phyloP scores from a whole-genome alignment of 2,888 invertebrate genomes.

The Chloroclystis v-ata region DNA sequence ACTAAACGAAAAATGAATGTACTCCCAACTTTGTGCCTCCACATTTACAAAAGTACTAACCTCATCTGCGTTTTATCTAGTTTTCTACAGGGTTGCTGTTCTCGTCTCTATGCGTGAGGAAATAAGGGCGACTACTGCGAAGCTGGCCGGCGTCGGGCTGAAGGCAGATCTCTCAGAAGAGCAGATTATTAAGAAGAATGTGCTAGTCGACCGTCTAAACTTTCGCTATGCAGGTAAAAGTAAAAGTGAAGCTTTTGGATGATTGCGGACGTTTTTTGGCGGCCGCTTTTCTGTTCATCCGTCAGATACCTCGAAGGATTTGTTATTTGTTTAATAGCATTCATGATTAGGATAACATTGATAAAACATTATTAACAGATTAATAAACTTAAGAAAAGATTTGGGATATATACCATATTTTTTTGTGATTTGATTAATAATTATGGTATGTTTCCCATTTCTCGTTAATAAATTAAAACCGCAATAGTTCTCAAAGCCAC shows the following conservation, averaged over 20 bases:
- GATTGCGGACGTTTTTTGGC: not conserved
- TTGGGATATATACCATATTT: too few species aligned
- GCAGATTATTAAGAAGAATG: constrained; percentile 40
- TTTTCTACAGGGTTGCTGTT: constrained; percentile 31
- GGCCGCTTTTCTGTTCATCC: not conserved
- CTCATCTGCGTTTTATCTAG: constrained; percentile 29
- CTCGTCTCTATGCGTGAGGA: constrained; percentile 28
- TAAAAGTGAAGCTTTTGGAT: not conserved
- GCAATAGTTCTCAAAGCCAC: too few species aligned
- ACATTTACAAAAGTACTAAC: constrained; percentile 29
- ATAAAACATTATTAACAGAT: too few species aligned
- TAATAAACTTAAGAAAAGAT: too few species aligned
- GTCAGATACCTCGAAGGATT: too few species aligned
- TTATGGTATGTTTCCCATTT: too few species aligned
- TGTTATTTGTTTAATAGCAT: too few species aligned
- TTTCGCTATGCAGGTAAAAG: constrained; percentile 38
- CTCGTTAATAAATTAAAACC: too few species aligned
- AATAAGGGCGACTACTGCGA: constrained; percentile 30
- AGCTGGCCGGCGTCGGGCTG: constrained; percentile 35
- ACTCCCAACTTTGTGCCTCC: constrained; percentile 17
- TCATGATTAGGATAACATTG: too few species aligned
- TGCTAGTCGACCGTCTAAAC: constrained; percentile 38
- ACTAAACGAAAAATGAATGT: constrained; percentile 4
- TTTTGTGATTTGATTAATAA: too few species aligned
- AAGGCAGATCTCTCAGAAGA: constrained; percentile 29